Conservation (phyloP, 2,888 invertebrate species). For the Micropterix aruncella region DNA sequence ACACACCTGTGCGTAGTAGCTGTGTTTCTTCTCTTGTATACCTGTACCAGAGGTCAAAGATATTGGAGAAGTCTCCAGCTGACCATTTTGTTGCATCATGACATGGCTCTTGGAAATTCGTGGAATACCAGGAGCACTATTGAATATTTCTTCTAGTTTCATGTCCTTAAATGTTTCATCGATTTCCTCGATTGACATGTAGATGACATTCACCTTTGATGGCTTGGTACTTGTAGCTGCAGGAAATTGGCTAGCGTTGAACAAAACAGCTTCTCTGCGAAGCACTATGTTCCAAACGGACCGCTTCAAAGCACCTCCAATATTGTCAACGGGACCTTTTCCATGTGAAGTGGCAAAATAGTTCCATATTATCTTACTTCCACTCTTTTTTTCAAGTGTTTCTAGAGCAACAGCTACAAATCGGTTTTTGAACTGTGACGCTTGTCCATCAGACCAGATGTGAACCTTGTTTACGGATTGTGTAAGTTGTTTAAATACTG, state of each 20-base stretch:
- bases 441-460: slow-evolving; percentile 1
- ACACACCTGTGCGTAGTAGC: too few species aligned
- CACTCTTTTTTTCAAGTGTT: not conserved
- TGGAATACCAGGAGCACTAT: not conserved
- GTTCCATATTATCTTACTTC: not conserved
- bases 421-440: not conserved
- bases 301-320: not conserved
- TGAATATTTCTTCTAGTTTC: not conserved
- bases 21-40: too few species aligned
- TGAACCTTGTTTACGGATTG: not conserved
- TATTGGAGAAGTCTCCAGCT: not conserved
- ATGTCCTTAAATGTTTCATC: not conserved
- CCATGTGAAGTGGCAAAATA: slow-evolving; percentile 1
- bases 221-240: not conserved
- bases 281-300: not conserved
- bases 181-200: not conserved
- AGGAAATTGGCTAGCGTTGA: not conserved
- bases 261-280: not conserved
- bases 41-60: too few species aligned
- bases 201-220: not conserved
- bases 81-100: not conserved
- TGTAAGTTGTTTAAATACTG: too few species aligned
- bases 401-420: not conserved
- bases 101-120: not conserved
- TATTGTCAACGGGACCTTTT: not conserved